These are phyloP conservation scores for Mantis religiosa DNA, from an alignment of 2,888 invertebrate genomes.

Conservation along the genomic window DNA sequence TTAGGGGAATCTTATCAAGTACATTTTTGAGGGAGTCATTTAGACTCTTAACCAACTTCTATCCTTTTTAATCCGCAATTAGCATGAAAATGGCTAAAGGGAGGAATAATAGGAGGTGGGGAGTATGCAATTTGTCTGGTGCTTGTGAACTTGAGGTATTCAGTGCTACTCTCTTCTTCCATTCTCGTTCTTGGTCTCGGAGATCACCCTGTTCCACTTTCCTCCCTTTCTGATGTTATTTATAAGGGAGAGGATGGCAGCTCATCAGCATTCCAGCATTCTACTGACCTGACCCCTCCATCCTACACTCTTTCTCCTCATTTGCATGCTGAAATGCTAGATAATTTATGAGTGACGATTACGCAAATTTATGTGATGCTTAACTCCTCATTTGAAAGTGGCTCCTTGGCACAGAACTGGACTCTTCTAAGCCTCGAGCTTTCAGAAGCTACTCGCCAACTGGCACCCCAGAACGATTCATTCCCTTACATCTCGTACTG, in stretches of 20 bases:
- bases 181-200: background rate
- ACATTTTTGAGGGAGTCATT: background rate
- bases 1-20: background rate
- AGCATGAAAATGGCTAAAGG: background rate
- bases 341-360: slow-evolving; percentile 6
- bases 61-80: background rate
- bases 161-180: background rate
- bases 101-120: background rate
- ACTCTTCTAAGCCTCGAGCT: background rate
- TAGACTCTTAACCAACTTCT: background rate
- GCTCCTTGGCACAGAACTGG: background rate
- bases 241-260: background rate
- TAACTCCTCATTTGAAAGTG: slow-evolving; percentile 5
- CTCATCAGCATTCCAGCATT: background rate
- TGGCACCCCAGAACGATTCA: no score
- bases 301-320: background rate
- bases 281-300: background rate
- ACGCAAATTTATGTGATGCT: slow-evolving; percentile 1
- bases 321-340: slow-evolving; percentile 7
- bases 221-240: background rate
- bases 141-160: background rate
- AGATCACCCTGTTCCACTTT: background rate
- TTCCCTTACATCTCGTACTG: no score
- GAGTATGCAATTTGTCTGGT: background rate
- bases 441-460: no score